These are phyloP conservation scores for Eristalis intricaria DNA, from an alignment of 2,888 invertebrate genomes.

Conservation along the genomic window DNA sequence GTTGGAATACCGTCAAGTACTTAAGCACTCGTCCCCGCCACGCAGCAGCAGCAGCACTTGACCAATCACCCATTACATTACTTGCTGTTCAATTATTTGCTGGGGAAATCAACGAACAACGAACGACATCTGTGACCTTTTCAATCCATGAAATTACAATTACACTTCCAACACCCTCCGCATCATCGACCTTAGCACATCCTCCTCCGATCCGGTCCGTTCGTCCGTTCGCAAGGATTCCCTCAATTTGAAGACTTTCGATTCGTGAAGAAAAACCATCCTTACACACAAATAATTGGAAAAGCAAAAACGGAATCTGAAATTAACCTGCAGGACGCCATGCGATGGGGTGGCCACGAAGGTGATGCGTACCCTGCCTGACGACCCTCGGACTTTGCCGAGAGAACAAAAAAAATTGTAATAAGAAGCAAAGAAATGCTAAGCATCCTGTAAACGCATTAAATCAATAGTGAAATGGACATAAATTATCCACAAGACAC, in stretches of 20 bases:
- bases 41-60: conserved; percentile 39
- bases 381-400: conserved; percentile 27
- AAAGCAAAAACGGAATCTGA: conserved; percentile 59
- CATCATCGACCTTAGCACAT: conserved; percentile 17
- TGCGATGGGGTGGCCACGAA: conserved; percentile 18
- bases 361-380: conserved; percentile 34
- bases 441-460: conserved; percentile 69
- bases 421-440: conserved; percentile 63
- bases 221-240: conserved; percentile 36
- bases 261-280: conserved; percentile 38
- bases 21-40: conserved; percentile 53
- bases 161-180: conserved; percentile 60
- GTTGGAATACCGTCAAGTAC: conserved; percentile 60
- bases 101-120: conserved; percentile 58
- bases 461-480: conserved; percentile 71
- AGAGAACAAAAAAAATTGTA: conserved; percentile 39
- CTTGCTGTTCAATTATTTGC: conserved; percentile 69
- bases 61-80: conserved; percentile 71
- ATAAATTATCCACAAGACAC: conserved; percentile 70
- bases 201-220: background rate
- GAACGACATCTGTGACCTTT: conserved; percentile 71
- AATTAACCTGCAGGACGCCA: conserved; percentile 58
- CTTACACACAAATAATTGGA: conserved; percentile 61
- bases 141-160: conserved; percentile 71
- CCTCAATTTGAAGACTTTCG: conserved; percentile 58